phyloP scores from a whole-genome alignment of 2,888 invertebrate species.

The Phalera bucephala region DNA sequence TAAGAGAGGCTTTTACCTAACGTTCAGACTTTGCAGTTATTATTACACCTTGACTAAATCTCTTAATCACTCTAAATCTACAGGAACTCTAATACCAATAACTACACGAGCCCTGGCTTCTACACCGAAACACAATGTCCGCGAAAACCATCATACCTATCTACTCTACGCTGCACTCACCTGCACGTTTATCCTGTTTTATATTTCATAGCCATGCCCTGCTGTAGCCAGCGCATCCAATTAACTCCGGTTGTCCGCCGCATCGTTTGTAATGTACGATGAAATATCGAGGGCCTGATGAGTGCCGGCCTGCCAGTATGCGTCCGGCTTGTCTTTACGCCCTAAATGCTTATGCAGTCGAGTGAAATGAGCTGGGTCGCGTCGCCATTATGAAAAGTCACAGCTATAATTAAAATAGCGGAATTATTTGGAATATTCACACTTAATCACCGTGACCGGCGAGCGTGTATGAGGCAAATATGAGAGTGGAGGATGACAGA shows the following conservation, averaged over 20 bases:
- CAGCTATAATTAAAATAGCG: constrained; percentile 29
- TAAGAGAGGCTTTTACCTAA: no score
- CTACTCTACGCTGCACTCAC: constrained; percentile 22
- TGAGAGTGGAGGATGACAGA: no score
- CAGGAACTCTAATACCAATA: no score
- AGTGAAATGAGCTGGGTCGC: constrained; percentile 24
- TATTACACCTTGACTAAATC: no score
- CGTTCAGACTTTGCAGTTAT: no score
- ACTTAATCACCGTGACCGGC: no score
- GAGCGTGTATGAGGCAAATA: no score
- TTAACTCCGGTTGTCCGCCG: constrained; percentile 70
- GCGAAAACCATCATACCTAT: background rate
- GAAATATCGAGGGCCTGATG: constrained; percentile 71
- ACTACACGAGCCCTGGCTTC: no score
- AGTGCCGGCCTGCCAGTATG: constrained; percentile 37
- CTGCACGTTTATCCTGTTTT: constrained; percentile 49
- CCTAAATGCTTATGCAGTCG: constrained; percentile 36
- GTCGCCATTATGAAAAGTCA: constrained; percentile 25
- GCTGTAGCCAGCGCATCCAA: constrained; percentile 68
- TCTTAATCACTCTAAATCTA: no score
- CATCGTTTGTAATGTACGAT: constrained; percentile 66
- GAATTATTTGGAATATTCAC: no score
- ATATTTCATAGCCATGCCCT: constrained; percentile 63
- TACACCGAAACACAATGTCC: no score
- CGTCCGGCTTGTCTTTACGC: constrained; percentile 48